phyloP scores from a whole-genome alignment of 2,113 vertebrate genomes.

The Anoura caudifer region DNA sequence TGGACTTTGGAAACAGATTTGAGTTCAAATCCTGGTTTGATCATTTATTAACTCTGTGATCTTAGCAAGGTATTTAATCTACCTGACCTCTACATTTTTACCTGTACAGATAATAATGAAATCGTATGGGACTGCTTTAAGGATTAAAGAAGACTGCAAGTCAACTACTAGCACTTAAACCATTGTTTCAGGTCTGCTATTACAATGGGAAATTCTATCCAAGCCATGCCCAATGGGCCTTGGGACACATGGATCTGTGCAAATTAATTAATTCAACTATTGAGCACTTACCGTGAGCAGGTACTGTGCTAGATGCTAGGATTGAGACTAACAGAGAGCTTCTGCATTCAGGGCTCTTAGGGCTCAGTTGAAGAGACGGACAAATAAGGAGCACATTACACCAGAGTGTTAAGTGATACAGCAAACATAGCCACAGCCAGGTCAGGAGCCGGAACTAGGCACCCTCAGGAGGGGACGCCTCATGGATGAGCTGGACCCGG shows the following conservation, averaged over 20 bases:
- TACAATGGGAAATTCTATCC: not conserved
- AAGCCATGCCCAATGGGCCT: not conserved
- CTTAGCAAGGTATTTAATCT: not conserved
- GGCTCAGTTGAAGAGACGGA: not conserved
- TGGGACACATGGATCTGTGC: not conserved
- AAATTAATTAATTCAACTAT: not conserved
- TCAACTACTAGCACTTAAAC: not conserved
- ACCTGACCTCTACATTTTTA: not conserved
- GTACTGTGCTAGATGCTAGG: not conserved
- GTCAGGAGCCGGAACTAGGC: not conserved
- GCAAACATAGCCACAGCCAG: not conserved
- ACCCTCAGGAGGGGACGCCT: fast-evolving
- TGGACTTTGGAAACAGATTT: not conserved
- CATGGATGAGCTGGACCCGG: not conserved
- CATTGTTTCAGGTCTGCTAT: not conserved
- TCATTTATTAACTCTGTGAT: not conserved
- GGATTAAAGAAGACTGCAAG: not conserved
- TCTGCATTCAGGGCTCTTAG: not conserved
- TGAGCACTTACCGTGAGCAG: not conserved
- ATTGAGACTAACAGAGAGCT: not conserved
- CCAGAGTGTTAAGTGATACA: not conserved
- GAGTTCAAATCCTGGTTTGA: not conserved
- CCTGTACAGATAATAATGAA: not conserved
- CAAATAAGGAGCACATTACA: not conserved
- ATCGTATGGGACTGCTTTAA: not conserved